Conservation (phyloP, 2,113 vertebrate species). For the Lates calcarifer region DNA sequence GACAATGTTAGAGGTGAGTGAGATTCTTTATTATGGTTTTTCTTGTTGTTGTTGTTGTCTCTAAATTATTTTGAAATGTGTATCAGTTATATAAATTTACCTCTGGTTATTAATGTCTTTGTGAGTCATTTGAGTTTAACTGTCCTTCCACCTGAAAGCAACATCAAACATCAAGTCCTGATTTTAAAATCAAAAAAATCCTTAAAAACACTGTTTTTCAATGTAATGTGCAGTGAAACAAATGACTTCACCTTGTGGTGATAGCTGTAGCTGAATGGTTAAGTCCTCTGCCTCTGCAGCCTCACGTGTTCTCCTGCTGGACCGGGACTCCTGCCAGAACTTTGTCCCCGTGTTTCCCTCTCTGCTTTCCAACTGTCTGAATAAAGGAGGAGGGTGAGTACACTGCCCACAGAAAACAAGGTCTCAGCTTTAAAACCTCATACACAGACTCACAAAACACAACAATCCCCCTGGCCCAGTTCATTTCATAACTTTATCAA, state of each 20-base stretch:
- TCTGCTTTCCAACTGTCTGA: slow-evolving; percentile 54
- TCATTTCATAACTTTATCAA: slow-evolving; percentile 7
- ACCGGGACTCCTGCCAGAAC: slow-evolving; percentile 55
- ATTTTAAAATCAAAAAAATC: neutral
- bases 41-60: too few species aligned
- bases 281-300: slow-evolving; percentile 27
- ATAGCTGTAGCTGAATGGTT: slow-evolving; percentile 48
- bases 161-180: neutral
- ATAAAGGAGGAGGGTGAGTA: slow-evolving; percentile 34
- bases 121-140: neutral
- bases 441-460: slow-evolving; percentile 10
- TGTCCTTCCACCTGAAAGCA: neutral
- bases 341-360: slow-evolving; percentile 58
- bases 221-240: neutral
- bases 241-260: neutral
- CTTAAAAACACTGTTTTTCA: neutral
- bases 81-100: neutral
- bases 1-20: too few species aligned
- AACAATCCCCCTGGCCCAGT: neutral
- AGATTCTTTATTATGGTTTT: too few species aligned
- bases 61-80: too few species aligned
- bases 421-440: slow-evolving; percentile 26
- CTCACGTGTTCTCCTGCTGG: slow-evolving; percentile 50
- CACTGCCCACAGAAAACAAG: slow-evolving; percentile 33
- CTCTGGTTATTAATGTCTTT: neutral